Evolutionary conservation across 2,113 vertebrate genomes (phyloP).

Genomic region (Cyphomyrus plagiostoma): DNA sequence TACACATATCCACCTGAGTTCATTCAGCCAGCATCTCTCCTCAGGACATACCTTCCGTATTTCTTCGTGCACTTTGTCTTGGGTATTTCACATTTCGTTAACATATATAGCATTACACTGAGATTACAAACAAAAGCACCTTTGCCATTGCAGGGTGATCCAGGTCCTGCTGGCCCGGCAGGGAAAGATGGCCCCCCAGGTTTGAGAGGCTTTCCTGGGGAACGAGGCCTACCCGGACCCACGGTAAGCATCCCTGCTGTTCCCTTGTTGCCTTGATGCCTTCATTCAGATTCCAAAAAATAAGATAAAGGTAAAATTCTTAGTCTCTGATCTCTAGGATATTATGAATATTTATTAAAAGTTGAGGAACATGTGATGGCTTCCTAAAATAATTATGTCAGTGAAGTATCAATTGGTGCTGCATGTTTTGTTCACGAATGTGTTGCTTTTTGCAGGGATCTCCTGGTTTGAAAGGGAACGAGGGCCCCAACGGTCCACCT

Average conservation of each 20-base stretch:
- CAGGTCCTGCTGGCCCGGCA: constrained; percentile 71
- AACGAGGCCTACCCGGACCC: constrained; percentile 77
- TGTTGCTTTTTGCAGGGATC: constrained; percentile 64
- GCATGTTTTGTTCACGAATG: neutral
- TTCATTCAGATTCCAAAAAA: neutral
- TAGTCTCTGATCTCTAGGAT: neutral
- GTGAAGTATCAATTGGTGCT: neutral
- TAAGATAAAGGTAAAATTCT: neutral
- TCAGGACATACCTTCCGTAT: neutral
- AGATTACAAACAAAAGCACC: neutral
- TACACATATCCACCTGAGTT: neutral
- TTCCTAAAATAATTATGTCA: neutral
- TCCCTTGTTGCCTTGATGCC: neutral
- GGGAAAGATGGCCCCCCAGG: constrained; percentile 87
- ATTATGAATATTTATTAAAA: neutral
- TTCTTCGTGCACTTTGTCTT: neutral
- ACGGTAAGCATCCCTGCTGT: constrained; percentile 61
- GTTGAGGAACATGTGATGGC: neutral
- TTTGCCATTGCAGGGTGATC: constrained; percentile 73
- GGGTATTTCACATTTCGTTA: neutral
- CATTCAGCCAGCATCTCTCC: neutral
- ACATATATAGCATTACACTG: neutral
- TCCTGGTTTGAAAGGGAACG: constrained; percentile 83
- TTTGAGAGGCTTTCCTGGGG: constrained; percentile 84
- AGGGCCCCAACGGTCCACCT: constrained; percentile 75